Conservation (phyloP, 1,140 invertebrate genomes). For the Drosophila varians region DNA sequence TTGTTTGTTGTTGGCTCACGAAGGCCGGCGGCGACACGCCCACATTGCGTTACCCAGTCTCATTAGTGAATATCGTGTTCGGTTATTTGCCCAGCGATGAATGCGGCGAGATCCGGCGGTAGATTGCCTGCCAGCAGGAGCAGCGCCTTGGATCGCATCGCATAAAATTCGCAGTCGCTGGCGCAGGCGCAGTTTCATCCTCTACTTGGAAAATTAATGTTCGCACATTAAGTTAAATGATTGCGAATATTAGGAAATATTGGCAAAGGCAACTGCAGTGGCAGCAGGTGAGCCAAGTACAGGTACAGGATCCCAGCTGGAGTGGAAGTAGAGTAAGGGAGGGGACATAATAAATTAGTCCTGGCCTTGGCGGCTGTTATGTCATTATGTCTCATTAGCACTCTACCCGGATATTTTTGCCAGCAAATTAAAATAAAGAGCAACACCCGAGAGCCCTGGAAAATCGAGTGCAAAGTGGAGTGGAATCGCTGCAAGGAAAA, state of each 20-base stretch:
- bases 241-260: constrained; percentile 82
- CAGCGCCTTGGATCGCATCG: constrained; percentile 13
- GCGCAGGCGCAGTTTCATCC: constrained; percentile 32
- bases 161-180: neutral
- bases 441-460: constrained; percentile 20
- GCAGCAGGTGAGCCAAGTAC: constrained; percentile 3
- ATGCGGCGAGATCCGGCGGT: constrained; percentile 33
- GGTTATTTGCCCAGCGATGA: constrained; percentile 70
- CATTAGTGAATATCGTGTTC: constrained; percentile 77
- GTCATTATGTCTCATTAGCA: constrained; percentile 80
- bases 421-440: constrained; percentile 74
- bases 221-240: constrained; percentile 79
- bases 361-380: constrained; percentile 64
- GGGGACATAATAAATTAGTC: constrained; percentile 66
- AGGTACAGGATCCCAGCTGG: neutral
- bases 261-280: constrained; percentile 59
- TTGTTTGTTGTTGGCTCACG: constrained; percentile 75
- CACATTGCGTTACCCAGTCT: constrained; percentile 75
- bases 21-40: constrained; percentile 58
- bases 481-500: constrained; percentile 12
- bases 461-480: neutral
- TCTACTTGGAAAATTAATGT: constrained; percentile 68
- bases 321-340: neutral
- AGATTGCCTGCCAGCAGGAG: constrained; percentile 33
- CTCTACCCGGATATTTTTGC: constrained; percentile 61